Evolutionary conservation across 2,113 vertebrate species (phyloP), one percentile per base, ranked within the genome.

Genomic region (Pluvianellus socialis): DNA sequence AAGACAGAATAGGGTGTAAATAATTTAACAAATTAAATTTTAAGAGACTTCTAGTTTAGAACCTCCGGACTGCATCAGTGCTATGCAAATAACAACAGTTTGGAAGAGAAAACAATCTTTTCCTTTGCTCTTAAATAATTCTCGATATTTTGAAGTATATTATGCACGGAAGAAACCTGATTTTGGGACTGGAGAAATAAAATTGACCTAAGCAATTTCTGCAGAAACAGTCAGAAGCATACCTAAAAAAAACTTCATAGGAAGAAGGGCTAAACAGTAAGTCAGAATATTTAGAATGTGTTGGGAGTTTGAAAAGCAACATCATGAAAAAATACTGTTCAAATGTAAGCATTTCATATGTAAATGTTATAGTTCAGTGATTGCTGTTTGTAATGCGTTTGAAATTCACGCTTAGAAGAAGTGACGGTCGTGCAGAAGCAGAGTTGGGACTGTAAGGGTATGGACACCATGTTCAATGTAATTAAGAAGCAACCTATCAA

Each of bases 401-500:
- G 74, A 72, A 88, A 80, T 26, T 68, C 66, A 91, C 30, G 82
- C 79, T 86, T 7, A 55, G 62, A 74, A 56, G 79, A 5, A 67
- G 52, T 61, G 2, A 49, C 7, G 21, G 88, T 47, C 14, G 3
- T 24, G 86, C 53, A 90, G 61, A 66, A 5, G 79, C 73, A 32
- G 85, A 68, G 63, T 16, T 9, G 85, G 44, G 66, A 85, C 67
- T 88, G 96, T 93, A 95, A 96, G 97, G 94, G 97, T 94, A 96
- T 68, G 83, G 98, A 82, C 75, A 70, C 92, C 90, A 84, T 33
- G 76, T 96, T 97, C 79, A 28, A 59, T 97, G 98, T 98, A 98
- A 98, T 98, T 98, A 98, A 98, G 98, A 96, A 98, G 97, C 98
- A 98, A 96, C 95, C 96, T 94, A 91, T 94, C 93, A 94, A 88